Percentiles rank a stretch among this genome's conserved stretches.
These are phyloP conservation scores for Psilopsiagon aurifrons DNA, from an alignment of 2,113 vertebrate species.

Conservation along the genomic window DNA sequence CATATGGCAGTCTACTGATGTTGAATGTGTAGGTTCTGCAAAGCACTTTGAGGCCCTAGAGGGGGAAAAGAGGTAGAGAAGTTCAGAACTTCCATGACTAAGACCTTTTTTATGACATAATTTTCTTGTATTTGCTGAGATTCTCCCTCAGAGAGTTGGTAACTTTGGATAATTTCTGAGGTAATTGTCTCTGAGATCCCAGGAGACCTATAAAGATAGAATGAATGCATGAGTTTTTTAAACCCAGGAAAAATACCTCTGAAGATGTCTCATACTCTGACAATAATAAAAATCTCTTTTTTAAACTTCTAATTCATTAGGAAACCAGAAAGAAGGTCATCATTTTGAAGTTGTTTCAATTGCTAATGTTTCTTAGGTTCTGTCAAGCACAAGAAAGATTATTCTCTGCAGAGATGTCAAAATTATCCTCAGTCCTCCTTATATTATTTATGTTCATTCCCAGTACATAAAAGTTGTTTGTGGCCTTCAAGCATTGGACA, in stretches of 20 bases:
- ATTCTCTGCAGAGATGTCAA: neutral
- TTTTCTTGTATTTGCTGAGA: constrained; percentile 19
- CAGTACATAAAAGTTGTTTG: neutral
- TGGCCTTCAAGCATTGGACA: neutral
- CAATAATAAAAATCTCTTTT: neutral
- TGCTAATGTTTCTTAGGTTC: neutral
- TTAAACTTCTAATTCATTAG: neutral
- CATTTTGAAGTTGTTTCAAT: neutral
- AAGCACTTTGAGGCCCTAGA: neutral
- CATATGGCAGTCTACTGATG: neutral
- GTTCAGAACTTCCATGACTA: neutral
- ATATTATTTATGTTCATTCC: neutral
- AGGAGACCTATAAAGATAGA: constrained; percentile 15
- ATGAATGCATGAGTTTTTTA: constrained; percentile 7
- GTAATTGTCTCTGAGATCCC: constrained; percentile 12
- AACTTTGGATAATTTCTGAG: constrained; percentile 12
- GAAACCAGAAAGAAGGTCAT: neutral
- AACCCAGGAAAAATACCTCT: neutral
- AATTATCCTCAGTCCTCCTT: neutral
- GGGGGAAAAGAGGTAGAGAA: neutral
- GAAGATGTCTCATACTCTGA: neutral
- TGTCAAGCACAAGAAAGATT: neutral
- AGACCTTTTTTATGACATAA: neutral
- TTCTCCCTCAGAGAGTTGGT: neutral
- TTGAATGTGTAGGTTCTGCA: neutral